Base-by-base conservation (phyloP, 2,113 vertebrate genomes). In the Ptilonorhynchus violaceus region DNA sequence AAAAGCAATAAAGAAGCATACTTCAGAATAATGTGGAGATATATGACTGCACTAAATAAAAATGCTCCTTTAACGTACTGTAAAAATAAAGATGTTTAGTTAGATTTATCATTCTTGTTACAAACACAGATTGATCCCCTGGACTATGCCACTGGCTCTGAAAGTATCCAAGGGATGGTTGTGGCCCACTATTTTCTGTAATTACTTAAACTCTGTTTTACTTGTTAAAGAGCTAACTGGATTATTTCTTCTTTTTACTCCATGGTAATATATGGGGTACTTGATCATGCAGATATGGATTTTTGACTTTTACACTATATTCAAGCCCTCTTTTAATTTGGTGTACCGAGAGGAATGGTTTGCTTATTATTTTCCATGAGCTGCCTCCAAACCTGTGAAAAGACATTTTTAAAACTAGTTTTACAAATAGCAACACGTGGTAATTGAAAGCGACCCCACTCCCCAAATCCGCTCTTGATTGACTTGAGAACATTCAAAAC, bases 1-100 rank as follows among this genome's bases (percentile, higher is more conserved):
- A 98, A 97, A 97, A 88, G 93, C 97, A 93, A 89, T 97, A 89
- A 96, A 96, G 93, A 88, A 97, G 89, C 89, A 94, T 91, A 85
- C 93, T 97, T 98, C 93, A 96, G 96, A 97, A 95, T 98, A 97
- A 98, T 94, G 95, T 90, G 91, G 97, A 98, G 98, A 98, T 97
- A 95, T 97, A 98, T 95, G 93, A 95, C 85, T 94, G 74, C 52
- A 91, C 94, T 97, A 97, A 96, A 97, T 97, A 97, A 97, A 98
- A 98, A 96, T 95, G 92, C 85, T 97, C 96, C 94, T 97, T 98
- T 97, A 97, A 97, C 69, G 17, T 95, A 94, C 83, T 96, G 55
- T 94, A 97, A 97, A 97, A 93, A 96, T 92, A 96, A 97, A 97
- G 92, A 94, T 94, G 94, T 93, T 98, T 96, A 87, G 88, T 76